Conservation (phyloP, 2,113 vertebrate species). For the Ivindomyrus marchei region DNA sequence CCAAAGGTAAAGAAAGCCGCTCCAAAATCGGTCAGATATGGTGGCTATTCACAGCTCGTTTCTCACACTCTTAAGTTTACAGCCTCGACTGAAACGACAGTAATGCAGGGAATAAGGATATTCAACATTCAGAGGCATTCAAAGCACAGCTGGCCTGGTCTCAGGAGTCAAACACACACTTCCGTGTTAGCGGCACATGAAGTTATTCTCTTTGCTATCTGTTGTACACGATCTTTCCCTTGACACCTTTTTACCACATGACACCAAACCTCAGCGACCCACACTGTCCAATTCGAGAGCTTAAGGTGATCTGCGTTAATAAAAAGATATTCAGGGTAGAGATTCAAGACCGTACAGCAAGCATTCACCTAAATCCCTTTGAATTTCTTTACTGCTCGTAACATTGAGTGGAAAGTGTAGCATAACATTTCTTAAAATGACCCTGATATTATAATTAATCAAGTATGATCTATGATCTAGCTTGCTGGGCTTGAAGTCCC, state of each 20-base stretch:
- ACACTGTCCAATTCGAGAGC: background rate
- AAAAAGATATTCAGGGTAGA: background rate
- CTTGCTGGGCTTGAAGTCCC: background rate
- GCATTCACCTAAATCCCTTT: background rate
- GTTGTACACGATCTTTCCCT: background rate
- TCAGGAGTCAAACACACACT: background rate
- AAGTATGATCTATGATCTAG: background rate
- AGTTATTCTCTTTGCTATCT: background rate
- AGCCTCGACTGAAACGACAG: background rate
- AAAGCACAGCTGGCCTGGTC: background rate
- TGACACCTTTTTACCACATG: background rate
- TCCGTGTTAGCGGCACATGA: background rate
- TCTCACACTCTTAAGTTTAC: background rate
- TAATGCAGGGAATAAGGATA: background rate
- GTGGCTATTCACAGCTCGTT: constrained; percentile 9
- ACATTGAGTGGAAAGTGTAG: background rate
- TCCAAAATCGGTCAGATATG: background rate
- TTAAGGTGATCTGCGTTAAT: background rate
- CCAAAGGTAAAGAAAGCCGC: background rate
- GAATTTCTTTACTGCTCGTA: background rate
- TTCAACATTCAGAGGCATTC: background rate
- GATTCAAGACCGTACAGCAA: background rate
- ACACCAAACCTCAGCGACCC: background rate
- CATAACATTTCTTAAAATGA: background rate
- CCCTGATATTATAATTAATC: background rate